These are phyloP conservation scores for Hylaeus anthracinus DNA, from an alignment of 1,140 invertebrate species.

Conservation along the genomic window DNA sequence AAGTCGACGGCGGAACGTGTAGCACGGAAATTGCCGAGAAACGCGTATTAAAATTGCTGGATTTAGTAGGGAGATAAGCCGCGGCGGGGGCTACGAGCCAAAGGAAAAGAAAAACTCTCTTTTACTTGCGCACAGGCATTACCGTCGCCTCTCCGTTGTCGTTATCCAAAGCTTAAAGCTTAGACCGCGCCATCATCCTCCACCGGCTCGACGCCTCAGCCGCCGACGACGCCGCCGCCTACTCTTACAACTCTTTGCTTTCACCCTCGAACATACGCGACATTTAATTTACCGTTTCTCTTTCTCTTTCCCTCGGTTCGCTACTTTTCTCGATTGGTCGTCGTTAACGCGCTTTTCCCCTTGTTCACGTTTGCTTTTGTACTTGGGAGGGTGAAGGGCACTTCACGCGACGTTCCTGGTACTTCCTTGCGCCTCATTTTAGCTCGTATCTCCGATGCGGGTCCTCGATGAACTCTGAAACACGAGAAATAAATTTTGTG, in stretches of 20 bases:
- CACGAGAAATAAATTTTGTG: not conserved
- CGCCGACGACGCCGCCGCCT: not conserved
- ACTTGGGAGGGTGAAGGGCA: not conserved
- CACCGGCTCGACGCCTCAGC: not conserved
- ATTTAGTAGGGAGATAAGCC: constrained; percentile 79
- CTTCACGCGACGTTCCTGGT: too few relatives aligned
- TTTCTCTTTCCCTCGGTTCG: not conserved
- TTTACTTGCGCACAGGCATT: constrained; percentile 72
- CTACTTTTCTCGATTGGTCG: not conserved
- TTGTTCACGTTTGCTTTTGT: not conserved
- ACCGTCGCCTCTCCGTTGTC: constrained; percentile 69
- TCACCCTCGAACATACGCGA: constrained; percentile 65
- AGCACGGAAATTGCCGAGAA: constrained; percentile 78
- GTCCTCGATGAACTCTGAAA: not conserved
- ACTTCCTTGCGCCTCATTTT: not conserved
- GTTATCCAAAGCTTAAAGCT: constrained; percentile 74
- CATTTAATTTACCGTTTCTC: constrained; percentile 63
- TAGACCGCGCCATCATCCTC: constrained; percentile 55
- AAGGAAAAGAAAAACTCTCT: constrained; percentile 76
- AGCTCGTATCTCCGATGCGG: not conserved
- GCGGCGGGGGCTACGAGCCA: constrained; percentile 53
- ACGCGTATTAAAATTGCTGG: constrained; percentile 80
- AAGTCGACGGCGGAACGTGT: constrained; percentile 74
- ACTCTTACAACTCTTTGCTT: constrained; percentile 51
- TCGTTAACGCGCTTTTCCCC: not conserved